Conservation (phyloP, 2,888 invertebrate species). For the Ferdinandea cuprea region DNA sequence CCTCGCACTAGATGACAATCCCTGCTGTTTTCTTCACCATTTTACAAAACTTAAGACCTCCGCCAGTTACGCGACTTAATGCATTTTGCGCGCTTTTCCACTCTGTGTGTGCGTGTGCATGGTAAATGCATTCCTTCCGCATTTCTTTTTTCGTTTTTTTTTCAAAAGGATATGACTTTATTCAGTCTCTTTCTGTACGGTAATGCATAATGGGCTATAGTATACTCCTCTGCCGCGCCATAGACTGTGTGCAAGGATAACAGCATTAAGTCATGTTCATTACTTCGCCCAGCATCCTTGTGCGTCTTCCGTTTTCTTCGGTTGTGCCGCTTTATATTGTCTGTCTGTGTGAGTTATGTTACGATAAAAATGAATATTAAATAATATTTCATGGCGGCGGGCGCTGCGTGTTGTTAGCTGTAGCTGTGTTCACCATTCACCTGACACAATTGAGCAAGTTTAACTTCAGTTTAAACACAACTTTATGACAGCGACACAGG, state of each 20-base stretch:
- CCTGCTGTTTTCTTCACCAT: slow-evolving; percentile 38
- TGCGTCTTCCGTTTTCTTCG: background rate
- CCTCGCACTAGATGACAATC: slow-evolving; percentile 40
- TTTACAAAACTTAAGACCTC: slow-evolving; percentile 54
- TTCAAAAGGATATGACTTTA: slow-evolving; percentile 56
- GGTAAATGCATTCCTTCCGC: slow-evolving; percentile 22
- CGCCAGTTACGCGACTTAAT: slow-evolving; percentile 54
- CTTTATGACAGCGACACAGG: slow-evolving; percentile 1
- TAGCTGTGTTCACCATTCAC: too few species aligned
- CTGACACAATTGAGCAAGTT: slow-evolving; percentile 12
- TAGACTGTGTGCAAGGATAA: slow-evolving; percentile 49
- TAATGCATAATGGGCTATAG: slow-evolving; percentile 23
- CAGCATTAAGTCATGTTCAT: slow-evolving; percentile 67
- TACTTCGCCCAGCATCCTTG: slow-evolving; percentile 35
- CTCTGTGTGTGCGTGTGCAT: background rate
- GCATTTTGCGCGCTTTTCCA: slow-evolving; percentile 18
- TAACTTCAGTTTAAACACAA: slow-evolving; percentile 8
- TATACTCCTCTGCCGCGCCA: too few species aligned
- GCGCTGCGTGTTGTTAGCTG: slow-evolving; percentile 9
- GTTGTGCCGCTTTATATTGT: slow-evolving; percentile 2
- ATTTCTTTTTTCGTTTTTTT: too few species aligned
- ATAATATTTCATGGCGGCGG: slow-evolving; percentile 55
- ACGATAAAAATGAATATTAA: slow-evolving; percentile 72
- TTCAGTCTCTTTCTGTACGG: slow-evolving; percentile 24
- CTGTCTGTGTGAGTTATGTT: slow-evolving; percentile 58